Evolutionary conservation across 2,797 vertebrate species (phyloP), one percentile per base, ranked within the genome.

Genomic region (Poliocrania exsul): DNA sequence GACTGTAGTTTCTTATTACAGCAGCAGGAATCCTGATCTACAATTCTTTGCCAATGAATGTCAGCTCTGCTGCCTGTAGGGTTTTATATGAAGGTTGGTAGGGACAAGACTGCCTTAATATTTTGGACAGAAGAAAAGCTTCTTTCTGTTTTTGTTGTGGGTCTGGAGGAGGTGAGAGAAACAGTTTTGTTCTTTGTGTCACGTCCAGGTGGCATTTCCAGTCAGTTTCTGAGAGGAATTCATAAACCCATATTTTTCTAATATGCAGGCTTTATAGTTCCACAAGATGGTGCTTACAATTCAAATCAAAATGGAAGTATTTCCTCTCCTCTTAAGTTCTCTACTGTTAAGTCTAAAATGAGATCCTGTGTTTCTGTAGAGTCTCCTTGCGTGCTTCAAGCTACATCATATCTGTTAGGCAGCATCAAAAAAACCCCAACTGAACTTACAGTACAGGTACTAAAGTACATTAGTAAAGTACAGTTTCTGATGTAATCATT

Each of bases 291-390:
- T 92, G 86, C 78, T 90, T 96, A 60, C 61, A 79, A 75, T 50
- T 60, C 42, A 84, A 88, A 91, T 81, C 73, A 93, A 94, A 93
- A 97, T 97, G 92, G 83, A 90, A 94, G 86, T 28, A 21, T 70
- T 90, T 72, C 29, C 19, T 21, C 25, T 91, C 25, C 51, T 69
- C 53, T 86, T 71, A 54, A 85, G 47, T 65, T 81, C 16, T 66
- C 75, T 90, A 35, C 61, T 94, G 29, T 61, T 90, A 49, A 81
- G 66, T 75, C 47, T 62, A 37, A 62, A 23, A 69, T 70, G 58
- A 70, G 37, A 79, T 67, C 47, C 26, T 21, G 29, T 49, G 47
- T 83, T 81, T 26, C 21, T 67, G 56, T 50, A 46, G 60, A 60
- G 40, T 56, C 28, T 57, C 17, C 49, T 64, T 61, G 17, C 0